Conservation (phyloP, 2,113 vertebrate genomes). For the Panurus biarmicus region DNA sequence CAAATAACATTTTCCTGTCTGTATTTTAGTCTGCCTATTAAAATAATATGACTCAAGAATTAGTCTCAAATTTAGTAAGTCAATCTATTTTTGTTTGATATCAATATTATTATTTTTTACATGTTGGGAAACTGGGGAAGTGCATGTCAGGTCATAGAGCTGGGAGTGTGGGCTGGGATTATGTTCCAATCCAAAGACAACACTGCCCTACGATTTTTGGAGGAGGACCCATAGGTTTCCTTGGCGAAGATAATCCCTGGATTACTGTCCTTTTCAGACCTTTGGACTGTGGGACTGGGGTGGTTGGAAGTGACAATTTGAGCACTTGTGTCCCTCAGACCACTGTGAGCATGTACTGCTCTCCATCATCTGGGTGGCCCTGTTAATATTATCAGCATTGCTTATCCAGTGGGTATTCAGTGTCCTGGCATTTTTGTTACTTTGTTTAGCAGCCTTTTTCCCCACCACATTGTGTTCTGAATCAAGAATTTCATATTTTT, state of each 20-base stretch:
- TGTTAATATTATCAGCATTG: background rate
- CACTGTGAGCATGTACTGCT: background rate
- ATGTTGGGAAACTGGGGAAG: background rate
- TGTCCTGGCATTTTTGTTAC: background rate
- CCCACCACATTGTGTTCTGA: background rate
- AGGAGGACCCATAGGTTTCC: background rate
- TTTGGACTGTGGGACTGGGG: background rate
- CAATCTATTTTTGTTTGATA: background rate
- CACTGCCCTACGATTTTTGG: background rate
- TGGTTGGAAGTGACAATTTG: background rate
- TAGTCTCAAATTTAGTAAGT: background rate
- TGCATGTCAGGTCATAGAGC: background rate
- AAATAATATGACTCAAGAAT: background rate
- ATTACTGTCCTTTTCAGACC: background rate
- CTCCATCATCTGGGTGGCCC: background rate
- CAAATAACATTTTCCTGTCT: background rate
- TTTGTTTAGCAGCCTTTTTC: background rate
- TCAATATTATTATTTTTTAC: background rate
- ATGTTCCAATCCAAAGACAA: background rate
- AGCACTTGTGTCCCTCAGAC: background rate
- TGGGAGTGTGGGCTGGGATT: background rate
- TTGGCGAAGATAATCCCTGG: background rate
- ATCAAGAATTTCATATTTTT: background rate
- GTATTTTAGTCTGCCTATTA: background rate
- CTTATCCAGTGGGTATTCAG: background rate